A percentile compares a stretch with the other conserved stretches of the same genome.
These are phyloP conservation scores for Cerceris rybyensis DNA, from an alignment of 2,888 invertebrate species.

Conservation along the genomic window DNA sequence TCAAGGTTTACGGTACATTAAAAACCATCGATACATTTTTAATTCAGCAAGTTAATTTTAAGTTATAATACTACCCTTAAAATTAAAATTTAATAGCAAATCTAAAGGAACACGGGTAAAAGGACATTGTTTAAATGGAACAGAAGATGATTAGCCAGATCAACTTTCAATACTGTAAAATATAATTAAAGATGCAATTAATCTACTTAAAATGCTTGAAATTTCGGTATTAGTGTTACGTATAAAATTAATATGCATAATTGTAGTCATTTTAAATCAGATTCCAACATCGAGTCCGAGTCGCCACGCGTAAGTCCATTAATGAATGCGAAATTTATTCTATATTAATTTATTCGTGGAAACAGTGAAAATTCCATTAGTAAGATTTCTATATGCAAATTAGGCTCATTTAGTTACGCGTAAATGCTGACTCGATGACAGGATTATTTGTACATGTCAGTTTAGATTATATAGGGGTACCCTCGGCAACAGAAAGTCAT, in stretches of 20 bases:
- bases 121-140: neutral
- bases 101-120: neutral
- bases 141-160: neutral
- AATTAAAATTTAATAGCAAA: neutral
- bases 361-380: neutral
- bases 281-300: too few relatives aligned
- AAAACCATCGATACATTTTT: too few relatives aligned
- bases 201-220: neutral
- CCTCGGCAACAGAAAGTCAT: slow-evolving; percentile 17
- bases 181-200: too few relatives aligned
- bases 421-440: neutral
- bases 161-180: neutral
- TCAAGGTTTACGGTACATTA: too few relatives aligned
- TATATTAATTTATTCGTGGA: neutral
- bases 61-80: neutral
- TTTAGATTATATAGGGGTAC: slow-evolving; percentile 4
- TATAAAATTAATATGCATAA: too few relatives aligned
- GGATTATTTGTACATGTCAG: slow-evolving; percentile 12
- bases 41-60: neutral
- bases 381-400: neutral
- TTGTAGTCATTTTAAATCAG: too few relatives aligned
- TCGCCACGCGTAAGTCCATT: too few relatives aligned
- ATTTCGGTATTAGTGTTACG: too few relatives aligned
- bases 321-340: neutral
- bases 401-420: neutral